Conservation (phyloP, 1,140 invertebrate species). For the Periplaneta americana region DNA sequence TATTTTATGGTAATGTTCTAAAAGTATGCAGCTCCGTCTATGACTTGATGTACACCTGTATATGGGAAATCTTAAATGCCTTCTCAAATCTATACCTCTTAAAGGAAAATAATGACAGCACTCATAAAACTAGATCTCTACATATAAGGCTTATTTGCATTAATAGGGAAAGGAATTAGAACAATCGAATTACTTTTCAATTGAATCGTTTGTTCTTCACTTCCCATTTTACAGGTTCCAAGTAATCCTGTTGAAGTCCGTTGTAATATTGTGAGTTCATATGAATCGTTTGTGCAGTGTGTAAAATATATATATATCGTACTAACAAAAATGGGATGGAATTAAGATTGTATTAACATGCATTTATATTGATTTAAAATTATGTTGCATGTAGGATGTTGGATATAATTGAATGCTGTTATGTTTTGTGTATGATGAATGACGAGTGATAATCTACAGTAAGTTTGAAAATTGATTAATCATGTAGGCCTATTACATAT, state of each 20-base stretch:
- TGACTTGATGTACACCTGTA: background rate
- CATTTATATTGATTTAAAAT: too few relatives aligned
- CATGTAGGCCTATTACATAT: too few relatives aligned
- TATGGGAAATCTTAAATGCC: background rate
- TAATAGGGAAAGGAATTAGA: background rate
- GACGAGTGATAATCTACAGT: too few relatives aligned
- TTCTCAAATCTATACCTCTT: too few relatives aligned
- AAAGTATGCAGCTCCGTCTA: background rate
- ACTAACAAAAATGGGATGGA: background rate
- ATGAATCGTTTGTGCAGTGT: background rate
- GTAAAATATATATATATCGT: background rate
- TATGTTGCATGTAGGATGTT: too few relatives aligned
- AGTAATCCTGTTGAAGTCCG: background rate
- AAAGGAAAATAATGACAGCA: too few relatives aligned
- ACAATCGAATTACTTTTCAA: background rate
- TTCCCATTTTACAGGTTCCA: background rate
- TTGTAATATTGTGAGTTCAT: background rate
- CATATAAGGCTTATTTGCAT: too few relatives aligned
- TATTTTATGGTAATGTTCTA: background rate
- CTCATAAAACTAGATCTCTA: too few relatives aligned
- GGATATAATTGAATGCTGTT: too few relatives aligned
- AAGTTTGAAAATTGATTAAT: too few relatives aligned
- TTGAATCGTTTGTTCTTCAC: background rate
- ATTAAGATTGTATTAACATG: background rate
- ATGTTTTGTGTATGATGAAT: too few relatives aligned